Evolutionary conservation across 2,797 vertebrate species (phyloP).

Genomic region (Acanthornis magna): DNA sequence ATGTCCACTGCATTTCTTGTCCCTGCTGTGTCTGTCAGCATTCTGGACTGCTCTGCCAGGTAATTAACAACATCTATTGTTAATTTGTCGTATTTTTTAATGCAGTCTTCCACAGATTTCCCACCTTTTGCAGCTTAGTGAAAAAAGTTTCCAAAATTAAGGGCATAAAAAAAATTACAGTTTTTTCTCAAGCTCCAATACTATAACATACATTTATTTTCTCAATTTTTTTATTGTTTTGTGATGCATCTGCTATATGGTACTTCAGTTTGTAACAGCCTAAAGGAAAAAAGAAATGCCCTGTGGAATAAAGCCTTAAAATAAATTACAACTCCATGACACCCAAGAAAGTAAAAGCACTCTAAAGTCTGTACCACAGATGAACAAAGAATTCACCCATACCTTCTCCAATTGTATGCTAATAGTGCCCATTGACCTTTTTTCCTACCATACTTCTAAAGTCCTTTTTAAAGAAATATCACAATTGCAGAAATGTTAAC

Average conservation of each 20-base stretch:
- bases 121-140: neutral
- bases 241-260: neutral
- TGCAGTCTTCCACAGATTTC: neutral
- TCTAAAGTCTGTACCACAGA: neutral
- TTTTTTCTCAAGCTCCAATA: neutral
- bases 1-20: neutral
- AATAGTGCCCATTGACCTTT: neutral
- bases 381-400: neutral
- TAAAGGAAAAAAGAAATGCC: neutral
- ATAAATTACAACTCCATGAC: neutral
- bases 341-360: neutral
- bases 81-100: neutral
- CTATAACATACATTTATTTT: neutral
- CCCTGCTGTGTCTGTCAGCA: neutral
- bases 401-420: neutral
- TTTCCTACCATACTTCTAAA: neutral
- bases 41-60: fast-evolving
- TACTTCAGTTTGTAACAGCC: neutral
- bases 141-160: neutral
- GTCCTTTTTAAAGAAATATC: neutral
- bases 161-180: fast-evolving
- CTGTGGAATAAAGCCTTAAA: neutral
- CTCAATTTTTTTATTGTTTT: neutral
- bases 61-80: neutral
- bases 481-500: neutral